These are phyloP conservation scores for Planiliza haematocheilus DNA, from an alignment of 2,113 vertebrate species.

Conservation along the genomic window DNA sequence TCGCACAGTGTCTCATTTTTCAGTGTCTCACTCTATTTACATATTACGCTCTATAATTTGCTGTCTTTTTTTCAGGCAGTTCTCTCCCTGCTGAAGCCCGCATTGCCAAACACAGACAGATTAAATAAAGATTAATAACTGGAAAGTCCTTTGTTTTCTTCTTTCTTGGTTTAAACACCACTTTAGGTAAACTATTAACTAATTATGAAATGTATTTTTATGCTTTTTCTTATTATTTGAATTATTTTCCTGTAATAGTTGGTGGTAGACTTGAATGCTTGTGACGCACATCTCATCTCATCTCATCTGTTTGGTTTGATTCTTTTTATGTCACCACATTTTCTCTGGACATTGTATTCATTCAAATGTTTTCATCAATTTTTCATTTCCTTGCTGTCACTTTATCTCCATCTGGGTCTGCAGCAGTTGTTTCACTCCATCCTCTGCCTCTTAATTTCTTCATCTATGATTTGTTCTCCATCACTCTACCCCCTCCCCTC, in stretches of 20 bases:
- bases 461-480: background rate
- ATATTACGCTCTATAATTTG: slow-evolving; percentile 2
- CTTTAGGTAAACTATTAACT: background rate
- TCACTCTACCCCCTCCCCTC: background rate
- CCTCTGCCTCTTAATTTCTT: background rate
- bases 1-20: background rate
- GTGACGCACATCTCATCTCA: background rate
- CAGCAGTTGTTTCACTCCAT: background rate
- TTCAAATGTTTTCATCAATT: background rate
- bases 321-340: background rate
- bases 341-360: too few relatives aligned
- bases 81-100: background rate
- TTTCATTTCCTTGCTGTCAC: background rate
- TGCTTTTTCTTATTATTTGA: background rate
- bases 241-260: too few relatives aligned
- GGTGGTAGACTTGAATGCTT: background rate
- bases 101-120: background rate
- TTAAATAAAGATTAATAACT: background rate
- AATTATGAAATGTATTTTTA: background rate
- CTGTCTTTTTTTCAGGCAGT: background rate
- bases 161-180: background rate
- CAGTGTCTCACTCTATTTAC: background rate
- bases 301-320: background rate
- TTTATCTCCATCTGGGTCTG: background rate
- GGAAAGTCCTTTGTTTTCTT: too few relatives aligned